Percentiles rank a stretch among this genome's conserved stretches.
These are phyloP conservation scores for Lutjanus campechanus DNA, from an alignment of 2,797 vertebrate species.

Conservation along the genomic window DNA sequence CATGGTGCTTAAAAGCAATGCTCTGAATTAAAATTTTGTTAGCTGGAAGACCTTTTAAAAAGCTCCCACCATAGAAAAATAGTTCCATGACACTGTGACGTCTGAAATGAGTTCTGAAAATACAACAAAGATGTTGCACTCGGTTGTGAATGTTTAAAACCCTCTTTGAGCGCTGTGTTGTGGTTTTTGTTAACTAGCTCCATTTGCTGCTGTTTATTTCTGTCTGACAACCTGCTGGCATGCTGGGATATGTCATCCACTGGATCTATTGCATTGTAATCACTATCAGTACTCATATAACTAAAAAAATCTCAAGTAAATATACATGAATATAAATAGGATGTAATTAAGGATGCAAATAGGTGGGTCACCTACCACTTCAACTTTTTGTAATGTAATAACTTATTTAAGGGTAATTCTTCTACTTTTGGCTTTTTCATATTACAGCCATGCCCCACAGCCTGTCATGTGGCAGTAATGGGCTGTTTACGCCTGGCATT, in stretches of 20 bases:
- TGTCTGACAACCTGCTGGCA: slow-evolving; percentile 6
- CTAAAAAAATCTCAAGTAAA: too few relatives aligned
- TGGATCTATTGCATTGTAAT: slow-evolving; percentile 11
- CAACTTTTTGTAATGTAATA: background rate
- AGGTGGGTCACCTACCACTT: background rate
- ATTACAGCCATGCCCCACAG: background rate
- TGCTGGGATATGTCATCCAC: background rate
- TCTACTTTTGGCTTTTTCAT: background rate
- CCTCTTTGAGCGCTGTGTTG: slow-evolving; percentile 27
- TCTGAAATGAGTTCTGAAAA: slow-evolving; percentile 23
- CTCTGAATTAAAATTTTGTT: background rate
- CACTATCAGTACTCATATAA: background rate
- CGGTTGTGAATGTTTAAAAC: slow-evolving; percentile 21
- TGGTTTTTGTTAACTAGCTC: slow-evolving; percentile 36
- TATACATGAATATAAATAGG: background rate
- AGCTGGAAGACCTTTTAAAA: background rate
- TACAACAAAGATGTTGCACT: slow-evolving; percentile 11
- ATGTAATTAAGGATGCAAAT: too few relatives aligned
- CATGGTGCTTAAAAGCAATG: background rate
- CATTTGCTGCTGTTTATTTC: slow-evolving; percentile 31
- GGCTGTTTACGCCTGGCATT: too few relatives aligned
- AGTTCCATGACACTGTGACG: slow-evolving; percentile 8
- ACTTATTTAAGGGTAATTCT: background rate
- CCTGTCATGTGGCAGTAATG: background rate
- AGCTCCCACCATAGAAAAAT: background rate